Evolutionary conservation across 2,113 vertebrate species (phyloP).

Genomic region (Dendropsophus ebraccatus): DNA sequence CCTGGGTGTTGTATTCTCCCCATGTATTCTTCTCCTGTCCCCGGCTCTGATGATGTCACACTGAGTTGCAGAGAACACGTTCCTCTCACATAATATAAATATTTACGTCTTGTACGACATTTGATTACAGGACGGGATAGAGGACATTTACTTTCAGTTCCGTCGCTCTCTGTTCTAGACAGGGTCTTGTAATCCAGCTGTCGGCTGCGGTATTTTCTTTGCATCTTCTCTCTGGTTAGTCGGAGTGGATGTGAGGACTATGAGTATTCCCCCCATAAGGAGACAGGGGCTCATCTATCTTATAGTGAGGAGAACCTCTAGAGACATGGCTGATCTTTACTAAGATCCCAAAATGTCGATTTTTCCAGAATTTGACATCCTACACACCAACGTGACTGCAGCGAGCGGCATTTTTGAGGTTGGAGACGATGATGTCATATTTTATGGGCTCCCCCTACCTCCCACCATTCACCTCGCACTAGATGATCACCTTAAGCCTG

Average conservation of each 20-base stretch:
- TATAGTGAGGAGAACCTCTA: too few relatives aligned
- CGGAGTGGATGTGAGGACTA: too few relatives aligned
- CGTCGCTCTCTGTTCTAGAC: neutral
- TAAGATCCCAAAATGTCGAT: too few relatives aligned
- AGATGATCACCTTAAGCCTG: neutral
- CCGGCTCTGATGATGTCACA: neutral
- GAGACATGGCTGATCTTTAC: too few relatives aligned
- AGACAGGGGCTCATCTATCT: too few relatives aligned
- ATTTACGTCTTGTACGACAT: neutral
- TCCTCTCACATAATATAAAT: neutral
- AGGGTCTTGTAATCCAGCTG: neutral
- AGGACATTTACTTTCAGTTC: neutral
- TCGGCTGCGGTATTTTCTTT: neutral
- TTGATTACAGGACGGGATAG: neutral
- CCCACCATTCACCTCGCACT: neutral
- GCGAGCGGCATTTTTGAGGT: neutral
- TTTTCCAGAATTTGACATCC: too few relatives aligned
- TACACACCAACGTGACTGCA: too few relatives aligned
- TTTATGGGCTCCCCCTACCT: neutral
- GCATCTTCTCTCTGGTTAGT: neutral
- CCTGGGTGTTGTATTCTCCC: neutral
- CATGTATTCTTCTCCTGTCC: neutral
- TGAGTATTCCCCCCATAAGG: too few relatives aligned
- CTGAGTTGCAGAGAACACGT: neutral
- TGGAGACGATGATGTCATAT: neutral